A percentile compares a stretch with the other conserved stretches of the same genome.
phyloP scores from a whole-genome alignment of 2,888 invertebrate genomes.

The Esperia sulphurella region DNA sequence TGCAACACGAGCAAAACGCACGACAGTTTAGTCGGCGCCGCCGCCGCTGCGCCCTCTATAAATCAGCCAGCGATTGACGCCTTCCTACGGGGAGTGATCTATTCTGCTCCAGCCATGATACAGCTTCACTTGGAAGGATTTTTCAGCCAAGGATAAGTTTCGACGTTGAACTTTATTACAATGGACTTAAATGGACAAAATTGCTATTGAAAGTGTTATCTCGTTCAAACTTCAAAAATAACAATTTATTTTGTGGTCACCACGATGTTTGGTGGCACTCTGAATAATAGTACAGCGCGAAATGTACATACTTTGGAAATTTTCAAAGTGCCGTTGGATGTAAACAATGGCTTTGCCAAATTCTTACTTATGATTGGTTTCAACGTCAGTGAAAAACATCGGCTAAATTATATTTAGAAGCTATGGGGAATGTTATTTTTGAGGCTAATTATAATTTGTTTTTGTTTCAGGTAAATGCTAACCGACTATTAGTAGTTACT shows the following conservation, averaged over 20 bases:
- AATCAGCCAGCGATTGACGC: conserved; percentile 76
- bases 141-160: conserved; percentile 48
- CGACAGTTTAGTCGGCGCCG: conserved; percentile 69
- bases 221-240: conserved; percentile 7
- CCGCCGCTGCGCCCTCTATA: conserved; percentile 63
- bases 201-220: conserved; percentile 18
- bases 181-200: conserved; percentile 19
- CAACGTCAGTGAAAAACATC: neutral
- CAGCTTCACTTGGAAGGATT: conserved; percentile 68
- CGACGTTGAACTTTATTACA: conserved; percentile 35
- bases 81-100: conserved; percentile 78
- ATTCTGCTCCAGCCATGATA: conserved; percentile 69
- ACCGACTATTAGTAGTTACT: too few relatives aligned
- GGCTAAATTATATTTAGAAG: neutral
- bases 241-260: conserved; percentile 5
- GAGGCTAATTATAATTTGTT: neutral
- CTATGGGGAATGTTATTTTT: too few relatives aligned
- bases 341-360: conserved; percentile 1
- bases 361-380: neutral
- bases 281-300: neutral
- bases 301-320: neutral
- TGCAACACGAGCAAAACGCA: conserved; percentile 68
- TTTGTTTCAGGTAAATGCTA: too few relatives aligned
- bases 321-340: neutral
- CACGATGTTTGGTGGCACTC: neutral